Percentiles rank a stretch among this genome's conserved stretches.
phyloP scores from a whole-genome alignment of 2,797 vertebrate genomes.

The Aldrovandia affinis region DNA sequence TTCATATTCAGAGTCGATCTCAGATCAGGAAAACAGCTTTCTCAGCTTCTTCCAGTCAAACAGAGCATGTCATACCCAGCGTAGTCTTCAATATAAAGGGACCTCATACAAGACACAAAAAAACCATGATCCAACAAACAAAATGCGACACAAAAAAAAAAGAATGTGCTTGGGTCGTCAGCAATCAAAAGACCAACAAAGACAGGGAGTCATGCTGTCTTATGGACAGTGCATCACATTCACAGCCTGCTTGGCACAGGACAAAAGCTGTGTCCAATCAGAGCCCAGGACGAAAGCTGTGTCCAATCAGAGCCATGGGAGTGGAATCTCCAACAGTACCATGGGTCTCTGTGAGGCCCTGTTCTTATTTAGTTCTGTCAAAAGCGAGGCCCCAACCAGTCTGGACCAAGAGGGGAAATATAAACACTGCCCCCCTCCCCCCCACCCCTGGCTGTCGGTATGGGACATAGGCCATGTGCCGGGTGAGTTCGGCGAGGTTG shows the following conservation, averaged over 20 bases:
- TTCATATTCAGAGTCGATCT: background rate
- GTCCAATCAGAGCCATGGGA: background rate
- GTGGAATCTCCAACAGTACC: background rate
- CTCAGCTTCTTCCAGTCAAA: background rate
- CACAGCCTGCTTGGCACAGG: background rate
- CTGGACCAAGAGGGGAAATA: constrained; percentile 9
- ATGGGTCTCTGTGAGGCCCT: background rate
- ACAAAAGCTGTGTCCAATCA: background rate
- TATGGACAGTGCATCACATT: background rate
- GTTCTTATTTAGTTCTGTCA: constrained; percentile 12
- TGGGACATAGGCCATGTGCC: no score
- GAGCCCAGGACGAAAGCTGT: background rate
- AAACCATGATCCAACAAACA: background rate
- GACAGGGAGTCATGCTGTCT: background rate
- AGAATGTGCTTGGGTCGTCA: background rate
- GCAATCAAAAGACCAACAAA: background rate
- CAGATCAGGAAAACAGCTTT: background rate
- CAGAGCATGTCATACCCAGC: background rate
- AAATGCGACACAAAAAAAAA: background rate
- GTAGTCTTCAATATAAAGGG: background rate
- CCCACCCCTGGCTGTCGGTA: background rate
- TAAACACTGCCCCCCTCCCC: constrained; percentile 11
- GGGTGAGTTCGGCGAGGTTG: background rate
- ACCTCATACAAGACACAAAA: background rate
- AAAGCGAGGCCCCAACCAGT: constrained; percentile 5